Evolutionary conservation across 2,888 invertebrate species (phyloP).

Genomic region (Drosophila aldrichi): DNA sequence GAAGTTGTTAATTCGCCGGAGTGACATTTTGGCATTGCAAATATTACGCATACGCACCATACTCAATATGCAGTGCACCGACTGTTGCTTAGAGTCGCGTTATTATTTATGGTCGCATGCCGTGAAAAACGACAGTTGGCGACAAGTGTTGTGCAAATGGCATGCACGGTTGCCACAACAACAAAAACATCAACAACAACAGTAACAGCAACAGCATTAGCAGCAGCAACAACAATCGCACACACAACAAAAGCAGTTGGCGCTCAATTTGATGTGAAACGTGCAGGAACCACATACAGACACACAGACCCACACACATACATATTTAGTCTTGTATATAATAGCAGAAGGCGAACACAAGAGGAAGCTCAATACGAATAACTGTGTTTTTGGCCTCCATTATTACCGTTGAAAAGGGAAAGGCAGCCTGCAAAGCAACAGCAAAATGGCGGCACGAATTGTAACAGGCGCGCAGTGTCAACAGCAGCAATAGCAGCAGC

Average conservation of each 20-base stretch:
- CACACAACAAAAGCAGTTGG: slow-evolving; percentile 68
- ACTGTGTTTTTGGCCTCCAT: slow-evolving; percentile 56
- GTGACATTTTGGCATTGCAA: neutral
- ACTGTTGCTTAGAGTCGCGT: slow-evolving; percentile 65
- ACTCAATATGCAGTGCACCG: slow-evolving; percentile 49
- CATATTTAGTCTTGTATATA: slow-evolving; percentile 2
- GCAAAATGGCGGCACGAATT: slow-evolving; percentile 72
- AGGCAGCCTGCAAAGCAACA: slow-evolving; percentile 55
- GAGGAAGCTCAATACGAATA: slow-evolving; percentile 70
- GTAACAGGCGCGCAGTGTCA: slow-evolving; percentile 63
- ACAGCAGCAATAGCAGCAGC: slow-evolving; percentile 23
- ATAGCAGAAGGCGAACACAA: slow-evolving; percentile 7
- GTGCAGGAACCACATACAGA: slow-evolving; percentile 62
- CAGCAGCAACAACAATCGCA: slow-evolving; percentile 38
- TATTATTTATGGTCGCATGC: slow-evolving; percentile 75
- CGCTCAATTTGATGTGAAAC: slow-evolving; percentile 76
- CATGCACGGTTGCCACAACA: slow-evolving; percentile 76
- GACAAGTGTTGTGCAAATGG: slow-evolving; percentile 76
- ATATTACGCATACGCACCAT: slow-evolving; percentile 10
- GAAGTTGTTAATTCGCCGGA: neutral
- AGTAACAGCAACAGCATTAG: neutral
- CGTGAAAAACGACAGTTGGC: slow-evolving; percentile 77
- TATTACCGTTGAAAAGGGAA: slow-evolving; percentile 55
- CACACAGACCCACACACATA: slow-evolving; percentile 20
- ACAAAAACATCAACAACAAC: slow-evolving; percentile 50